Percentiles rank a stretch among this genome's conserved stretches.
Conservation (phyloP, 1,140 invertebrate species). For the Dufourea novaeangliae region DNA sequence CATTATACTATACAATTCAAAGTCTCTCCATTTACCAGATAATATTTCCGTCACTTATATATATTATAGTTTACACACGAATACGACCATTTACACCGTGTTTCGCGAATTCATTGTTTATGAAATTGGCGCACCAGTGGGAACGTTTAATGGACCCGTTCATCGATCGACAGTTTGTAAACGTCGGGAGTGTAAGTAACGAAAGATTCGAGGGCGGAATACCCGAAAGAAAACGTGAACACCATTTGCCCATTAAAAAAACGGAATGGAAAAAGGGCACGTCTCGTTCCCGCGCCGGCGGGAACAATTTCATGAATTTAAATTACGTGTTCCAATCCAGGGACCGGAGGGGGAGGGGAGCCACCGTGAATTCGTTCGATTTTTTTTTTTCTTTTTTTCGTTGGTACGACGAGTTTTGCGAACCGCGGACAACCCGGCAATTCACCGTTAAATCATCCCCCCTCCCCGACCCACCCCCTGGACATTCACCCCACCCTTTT, state of each 20-base stretch:
- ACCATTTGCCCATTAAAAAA: constrained; percentile 9
- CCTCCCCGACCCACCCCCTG: neutral
- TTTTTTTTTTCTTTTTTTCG: neutral
- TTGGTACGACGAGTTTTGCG: neutral
- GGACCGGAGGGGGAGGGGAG: no score
- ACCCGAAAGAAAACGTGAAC: neutral
- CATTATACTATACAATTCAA: no score
- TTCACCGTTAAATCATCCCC: neutral
- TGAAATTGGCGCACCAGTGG: no score
- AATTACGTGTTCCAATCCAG: constrained; percentile 21
- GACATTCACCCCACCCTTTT: neutral
- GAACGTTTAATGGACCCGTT: no score
- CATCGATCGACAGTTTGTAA: neutral
- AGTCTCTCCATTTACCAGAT: no score
- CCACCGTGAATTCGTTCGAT: neutral
- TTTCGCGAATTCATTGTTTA: no score
- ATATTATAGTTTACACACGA: no score
- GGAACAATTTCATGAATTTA: constrained; percentile 14
- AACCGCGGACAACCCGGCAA: neutral
- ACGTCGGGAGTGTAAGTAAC: neutral
- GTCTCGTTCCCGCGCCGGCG: neutral
- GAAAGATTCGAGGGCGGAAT: neutral
- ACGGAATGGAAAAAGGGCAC: neutral
- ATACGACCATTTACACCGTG: no score
- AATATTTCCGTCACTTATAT: no score